Percentiles rank a stretch among this genome's conserved stretches.
phyloP scores from a whole-genome alignment of 2,113 vertebrate genomes.

The Carassius carassius region DNA sequence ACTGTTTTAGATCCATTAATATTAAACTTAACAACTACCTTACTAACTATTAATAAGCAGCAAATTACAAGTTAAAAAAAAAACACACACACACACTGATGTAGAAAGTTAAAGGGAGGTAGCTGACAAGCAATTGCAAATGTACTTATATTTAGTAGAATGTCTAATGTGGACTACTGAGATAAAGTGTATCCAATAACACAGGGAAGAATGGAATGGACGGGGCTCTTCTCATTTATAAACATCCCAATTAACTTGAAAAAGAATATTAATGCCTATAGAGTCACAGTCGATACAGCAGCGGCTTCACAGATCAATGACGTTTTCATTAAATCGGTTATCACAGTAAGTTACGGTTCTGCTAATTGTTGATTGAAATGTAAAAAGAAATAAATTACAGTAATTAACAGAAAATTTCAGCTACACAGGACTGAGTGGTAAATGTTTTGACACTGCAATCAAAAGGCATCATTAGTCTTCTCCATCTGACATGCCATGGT shows the following conservation, averaged over 20 bases:
- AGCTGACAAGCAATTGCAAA: too few relatives aligned
- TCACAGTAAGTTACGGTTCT: constrained; percentile 25
- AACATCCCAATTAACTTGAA: constrained; percentile 40
- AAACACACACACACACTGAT: too few relatives aligned
- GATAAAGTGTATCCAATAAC: neutral
- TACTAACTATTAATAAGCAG: too few relatives aligned
- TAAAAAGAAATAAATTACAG: constrained; percentile 36
- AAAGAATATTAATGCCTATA: constrained; percentile 23
- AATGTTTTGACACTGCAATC: constrained; percentile 61
- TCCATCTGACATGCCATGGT: constrained; percentile 54
- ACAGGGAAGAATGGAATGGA: constrained; percentile 28
- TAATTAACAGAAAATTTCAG: constrained; percentile 56
- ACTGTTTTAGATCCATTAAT: too few relatives aligned
- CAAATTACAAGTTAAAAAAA: too few relatives aligned
- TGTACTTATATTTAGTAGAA: neutral
- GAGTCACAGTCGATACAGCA: constrained; percentile 42
- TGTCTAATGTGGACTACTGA: neutral
- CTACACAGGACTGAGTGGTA: constrained; percentile 49
- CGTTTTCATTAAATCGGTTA: constrained; percentile 37
- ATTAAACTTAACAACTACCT: too few relatives aligned
- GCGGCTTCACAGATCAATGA: constrained; percentile 50
- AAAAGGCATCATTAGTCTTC: constrained; percentile 60
- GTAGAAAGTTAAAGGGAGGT: too few relatives aligned
- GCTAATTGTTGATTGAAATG: constrained; percentile 22
- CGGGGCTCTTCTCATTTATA: constrained; percentile 14